Conservation (phyloP, 2,113 vertebrate genomes). For the Pomatorhinus ruficollis region DNA sequence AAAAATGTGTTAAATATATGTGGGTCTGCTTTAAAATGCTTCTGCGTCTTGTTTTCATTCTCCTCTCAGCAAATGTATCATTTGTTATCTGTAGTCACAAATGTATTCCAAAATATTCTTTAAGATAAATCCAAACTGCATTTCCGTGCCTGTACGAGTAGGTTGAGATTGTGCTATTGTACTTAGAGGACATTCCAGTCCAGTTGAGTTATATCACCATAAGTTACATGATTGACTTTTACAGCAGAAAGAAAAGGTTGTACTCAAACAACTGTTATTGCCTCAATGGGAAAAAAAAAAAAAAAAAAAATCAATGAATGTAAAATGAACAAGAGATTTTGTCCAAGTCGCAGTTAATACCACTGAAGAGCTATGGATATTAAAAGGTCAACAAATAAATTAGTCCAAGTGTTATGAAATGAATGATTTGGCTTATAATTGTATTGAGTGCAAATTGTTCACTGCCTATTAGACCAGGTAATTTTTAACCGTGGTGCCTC, state of each 20-base stretch:
- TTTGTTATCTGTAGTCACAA: background rate
- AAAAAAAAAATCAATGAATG: slow-evolving; percentile 92
- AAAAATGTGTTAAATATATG: background rate
- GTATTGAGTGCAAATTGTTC: slow-evolving; percentile 82
- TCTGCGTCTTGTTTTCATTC: background rate
- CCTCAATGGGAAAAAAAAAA: slow-evolving; percentile 83
- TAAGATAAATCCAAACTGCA: background rate
- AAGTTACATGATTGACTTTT: slow-evolving; percentile 87
- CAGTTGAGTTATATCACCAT: slow-evolving; percentile 53
- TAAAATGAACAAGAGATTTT: slow-evolving; percentile 91
- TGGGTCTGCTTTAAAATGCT: background rate
- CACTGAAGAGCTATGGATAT: slow-evolving; percentile 82
- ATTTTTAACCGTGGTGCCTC: slow-evolving; percentile 81
- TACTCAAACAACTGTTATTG: slow-evolving; percentile 91
- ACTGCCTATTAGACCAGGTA: slow-evolving; percentile 77
- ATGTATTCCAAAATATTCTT: background rate
- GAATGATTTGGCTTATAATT: slow-evolving; percentile 83
- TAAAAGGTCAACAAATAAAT: slow-evolving; percentile 84
- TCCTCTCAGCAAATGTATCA: background rate
- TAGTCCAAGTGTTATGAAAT: slow-evolving; percentile 81
- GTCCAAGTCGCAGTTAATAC: slow-evolving; percentile 89
- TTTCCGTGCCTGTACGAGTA: background rate
- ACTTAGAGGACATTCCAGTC: slow-evolving; percentile 63
- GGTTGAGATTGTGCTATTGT: slow-evolving; percentile 5
- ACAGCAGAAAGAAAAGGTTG: slow-evolving; percentile 86